Base-by-base conservation (phyloP, 92 coral and sea anemone genomes). In the Galaxea fascicularis region DNA sequence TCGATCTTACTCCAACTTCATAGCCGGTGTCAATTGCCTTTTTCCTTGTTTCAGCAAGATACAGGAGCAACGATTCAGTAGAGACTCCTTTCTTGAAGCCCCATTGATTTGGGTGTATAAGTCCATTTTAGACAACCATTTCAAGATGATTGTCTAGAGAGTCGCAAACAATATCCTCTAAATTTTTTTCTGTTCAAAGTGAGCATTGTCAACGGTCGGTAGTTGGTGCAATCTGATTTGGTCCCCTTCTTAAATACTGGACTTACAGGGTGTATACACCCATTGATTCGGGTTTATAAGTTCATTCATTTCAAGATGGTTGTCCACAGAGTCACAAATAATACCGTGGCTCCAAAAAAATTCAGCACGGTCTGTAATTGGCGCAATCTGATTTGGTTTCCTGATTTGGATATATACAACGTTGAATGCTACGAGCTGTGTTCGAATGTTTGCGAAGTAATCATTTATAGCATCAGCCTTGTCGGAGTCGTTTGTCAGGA, bases 381-480 rank as follows among this genome's bases (percentile, higher is more conserved):
- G 54, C 54, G 54, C 15, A 49, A 49, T 49, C 54, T 0, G 54
- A 49, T 9, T 49, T 49, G 54, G 54, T 10, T 15, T 15, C 54
- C 54, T 49, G 9, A 10, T 49, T 0, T n/a, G n/a, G n/a, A n/a
- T n/a, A n/a, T n/a, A n/a, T n/a, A n/a, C n/a, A n/a, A n/a, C n/a
- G n/a, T n/a, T n/a, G 78, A 30, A 82, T 45, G 29, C 71, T 71
- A 70, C 78, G 46, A 69, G 76, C 86, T 52, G 14, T 29, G 16
- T 71, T 71, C 86, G 68, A 82, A 82, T 82, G 21, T 71, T 82
- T n/a, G 77, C 76, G 52, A 64, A 80, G 77, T 68, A 80, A 35
- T 69, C 24, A 80, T 80, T 68, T 65, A 80, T 64, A 22, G 17
- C 52, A 64, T 79, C 75, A 68, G 84, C 84, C 63, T 79, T 79